Conservation (phyloP, 2,797 vertebrate species). For the Choloepus didactylus region DNA sequence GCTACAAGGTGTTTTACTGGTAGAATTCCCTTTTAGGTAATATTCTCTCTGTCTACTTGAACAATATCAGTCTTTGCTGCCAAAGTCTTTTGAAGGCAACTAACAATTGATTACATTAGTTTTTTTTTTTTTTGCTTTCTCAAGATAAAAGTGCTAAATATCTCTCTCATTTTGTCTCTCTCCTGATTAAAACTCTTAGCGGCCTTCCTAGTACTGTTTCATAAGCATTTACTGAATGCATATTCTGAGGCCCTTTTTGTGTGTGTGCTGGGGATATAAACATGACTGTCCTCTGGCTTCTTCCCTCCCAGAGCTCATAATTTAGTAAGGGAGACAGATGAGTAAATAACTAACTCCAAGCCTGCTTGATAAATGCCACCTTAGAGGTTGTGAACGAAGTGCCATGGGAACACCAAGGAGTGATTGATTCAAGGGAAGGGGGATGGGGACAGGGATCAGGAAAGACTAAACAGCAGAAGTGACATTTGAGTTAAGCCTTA, state of each 20-base stretch:
- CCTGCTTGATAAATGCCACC: constrained; percentile 78
- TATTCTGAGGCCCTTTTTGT: background rate
- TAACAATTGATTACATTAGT: background rate
- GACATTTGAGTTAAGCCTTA: constrained; percentile 79
- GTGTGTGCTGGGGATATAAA: constrained; percentile 33
- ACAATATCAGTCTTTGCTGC: background rate
- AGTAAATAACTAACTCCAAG: constrained; percentile 76
- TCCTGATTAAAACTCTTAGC: constrained; percentile 16
- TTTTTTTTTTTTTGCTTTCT: background rate
- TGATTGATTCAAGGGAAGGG: constrained; percentile 76
- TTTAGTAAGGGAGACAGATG: constrained; percentile 76
- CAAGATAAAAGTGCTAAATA: constrained; percentile 25
- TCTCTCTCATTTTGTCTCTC: background rate
- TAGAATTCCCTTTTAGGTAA: constrained; percentile 18
- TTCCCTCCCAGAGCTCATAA: constrained; percentile 73
- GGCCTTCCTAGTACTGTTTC: constrained; percentile 30
- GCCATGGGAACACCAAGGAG: constrained; percentile 65
- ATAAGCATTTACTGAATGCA: background rate
- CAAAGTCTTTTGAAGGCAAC: constrained; percentile 3
- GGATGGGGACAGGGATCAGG: constrained; percentile 57
- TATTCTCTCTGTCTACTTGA: constrained; percentile 17
- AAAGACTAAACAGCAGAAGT: constrained; percentile 75
- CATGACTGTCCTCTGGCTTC: constrained; percentile 67
- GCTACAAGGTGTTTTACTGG: constrained; percentile 9
- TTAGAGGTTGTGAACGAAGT: constrained; percentile 62